A percentile compares a stretch with the other conserved stretches of the same genome.
Conservation (phyloP, 2,113 vertebrate genomes). For the Mola mola region DNA sequence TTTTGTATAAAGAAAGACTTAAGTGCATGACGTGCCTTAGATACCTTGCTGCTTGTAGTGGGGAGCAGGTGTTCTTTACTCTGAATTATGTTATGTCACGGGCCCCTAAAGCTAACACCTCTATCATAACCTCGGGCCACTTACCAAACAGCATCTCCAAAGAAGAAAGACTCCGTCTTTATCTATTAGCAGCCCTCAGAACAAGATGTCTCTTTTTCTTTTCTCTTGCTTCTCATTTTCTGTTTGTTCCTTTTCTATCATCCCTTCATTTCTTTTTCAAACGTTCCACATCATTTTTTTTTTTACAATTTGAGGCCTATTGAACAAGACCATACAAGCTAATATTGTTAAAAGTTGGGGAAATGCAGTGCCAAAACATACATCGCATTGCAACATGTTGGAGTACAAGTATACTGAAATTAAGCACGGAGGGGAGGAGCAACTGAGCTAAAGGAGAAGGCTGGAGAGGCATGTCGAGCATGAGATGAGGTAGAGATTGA, state of each 20-base stretch:
- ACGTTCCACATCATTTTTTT: background rate
- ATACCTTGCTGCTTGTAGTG: background rate
- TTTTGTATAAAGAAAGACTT: slow-evolving; percentile 6
- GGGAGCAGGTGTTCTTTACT: slow-evolving; percentile 28
- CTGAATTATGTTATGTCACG: slow-evolving; percentile 46
- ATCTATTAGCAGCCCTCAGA: slow-evolving; percentile 42
- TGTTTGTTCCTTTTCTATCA: slow-evolving; percentile 7
- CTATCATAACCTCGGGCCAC: slow-evolving; percentile 45
- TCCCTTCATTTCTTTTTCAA: background rate
- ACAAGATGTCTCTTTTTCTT: slow-evolving; percentile 19
- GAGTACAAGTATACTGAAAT: too few species aligned
- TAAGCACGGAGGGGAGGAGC: too few species aligned
- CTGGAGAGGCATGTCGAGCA: slow-evolving; percentile 8
- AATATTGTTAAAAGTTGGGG: too few species aligned
- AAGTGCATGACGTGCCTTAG: background rate
- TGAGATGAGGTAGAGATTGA: slow-evolving; percentile 38
- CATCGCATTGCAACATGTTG: too few species aligned
- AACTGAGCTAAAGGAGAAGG: background rate
- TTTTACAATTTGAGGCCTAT: too few species aligned
- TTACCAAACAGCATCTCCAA: slow-evolving; percentile 15
- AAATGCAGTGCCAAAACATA: too few species aligned
- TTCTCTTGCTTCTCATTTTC: slow-evolving; percentile 8
- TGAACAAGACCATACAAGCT: too few species aligned
- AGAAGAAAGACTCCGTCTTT: slow-evolving; percentile 38
- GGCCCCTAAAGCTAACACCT: slow-evolving; percentile 37